Evolutionary conservation across 2,797 vertebrate species (phyloP).

Genomic region (Leontocebus nigricollis): DNA sequence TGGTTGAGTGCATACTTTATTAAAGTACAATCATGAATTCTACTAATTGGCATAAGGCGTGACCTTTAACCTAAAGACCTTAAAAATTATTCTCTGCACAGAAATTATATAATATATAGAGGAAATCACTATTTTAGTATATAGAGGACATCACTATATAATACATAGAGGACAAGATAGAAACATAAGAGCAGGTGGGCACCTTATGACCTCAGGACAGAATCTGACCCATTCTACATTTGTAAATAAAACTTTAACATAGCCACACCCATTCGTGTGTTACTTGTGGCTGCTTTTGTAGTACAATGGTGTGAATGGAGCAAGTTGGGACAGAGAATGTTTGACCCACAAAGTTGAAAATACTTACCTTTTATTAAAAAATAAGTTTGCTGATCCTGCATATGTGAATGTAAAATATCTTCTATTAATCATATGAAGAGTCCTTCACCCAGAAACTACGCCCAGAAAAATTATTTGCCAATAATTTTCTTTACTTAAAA

Average conservation of each 20-base stretch:
- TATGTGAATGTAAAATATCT: not conserved
- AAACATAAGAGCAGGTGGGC: not conserved
- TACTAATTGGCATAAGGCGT: not conserved
- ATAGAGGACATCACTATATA: not conserved
- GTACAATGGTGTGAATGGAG: not conserved
- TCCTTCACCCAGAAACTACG: not conserved
- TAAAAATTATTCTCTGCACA: not conserved
- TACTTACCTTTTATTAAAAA: not conserved
- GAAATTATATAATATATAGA: not conserved
- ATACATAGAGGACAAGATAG: not conserved
- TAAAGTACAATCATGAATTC: not conserved
- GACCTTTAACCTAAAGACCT: not conserved
- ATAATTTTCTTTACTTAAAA: not conserved
- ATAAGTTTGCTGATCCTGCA: not conserved
- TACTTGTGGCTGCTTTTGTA: not conserved
- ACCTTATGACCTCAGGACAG: not conserved
- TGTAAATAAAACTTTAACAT: not conserved
- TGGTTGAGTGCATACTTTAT: not conserved
- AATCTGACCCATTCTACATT: not conserved
- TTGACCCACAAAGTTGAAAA: not conserved
- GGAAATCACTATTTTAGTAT: not conserved
- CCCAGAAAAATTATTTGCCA: not conserved
- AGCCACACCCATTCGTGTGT: not conserved
- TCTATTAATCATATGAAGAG: not conserved
- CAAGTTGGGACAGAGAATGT: not conserved